Evolutionary conservation across 2,113 vertebrate species (phyloP).

Genomic region (Centropus unirufus): DNA sequence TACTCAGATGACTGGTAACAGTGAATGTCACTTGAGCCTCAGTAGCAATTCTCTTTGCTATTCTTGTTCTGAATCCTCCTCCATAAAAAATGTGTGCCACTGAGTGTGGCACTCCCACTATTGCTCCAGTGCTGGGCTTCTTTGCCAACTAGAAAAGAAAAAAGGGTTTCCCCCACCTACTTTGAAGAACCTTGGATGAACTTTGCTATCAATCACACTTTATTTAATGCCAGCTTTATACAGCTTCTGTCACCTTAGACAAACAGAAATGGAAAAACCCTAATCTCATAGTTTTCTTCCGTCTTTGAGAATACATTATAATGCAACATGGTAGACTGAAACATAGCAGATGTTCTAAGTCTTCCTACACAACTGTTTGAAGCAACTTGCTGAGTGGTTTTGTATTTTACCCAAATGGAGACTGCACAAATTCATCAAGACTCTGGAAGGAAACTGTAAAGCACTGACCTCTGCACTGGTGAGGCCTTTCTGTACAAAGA

Average conservation of each 20-base stretch:
- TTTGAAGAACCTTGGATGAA: conserved; percentile 29
- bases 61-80: conserved; percentile 20
- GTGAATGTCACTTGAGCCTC: not conserved
- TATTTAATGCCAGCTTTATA: conserved; percentile 42
- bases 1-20: not conserved
- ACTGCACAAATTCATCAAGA: not conserved
- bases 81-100: not conserved
- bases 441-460: not conserved
- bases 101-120: not conserved
- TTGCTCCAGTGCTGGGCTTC: not conserved
- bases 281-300: conserved; percentile 29
- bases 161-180: conserved; percentile 39
- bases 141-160: not conserved
- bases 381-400: not conserved
- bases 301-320: conserved; percentile 4
- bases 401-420: not conserved
- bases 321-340: not conserved
- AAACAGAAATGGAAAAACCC: conserved; percentile 65
- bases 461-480: not conserved
- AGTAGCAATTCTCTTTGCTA: not conserved
- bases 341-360: not conserved
- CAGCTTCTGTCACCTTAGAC: conserved; percentile 40
- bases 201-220: conserved; percentile 19
- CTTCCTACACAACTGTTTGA: not conserved
- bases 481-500: not conserved